Conservation (phyloP, 2,797 vertebrate genomes). For the Sebastes hubbsi region DNA sequence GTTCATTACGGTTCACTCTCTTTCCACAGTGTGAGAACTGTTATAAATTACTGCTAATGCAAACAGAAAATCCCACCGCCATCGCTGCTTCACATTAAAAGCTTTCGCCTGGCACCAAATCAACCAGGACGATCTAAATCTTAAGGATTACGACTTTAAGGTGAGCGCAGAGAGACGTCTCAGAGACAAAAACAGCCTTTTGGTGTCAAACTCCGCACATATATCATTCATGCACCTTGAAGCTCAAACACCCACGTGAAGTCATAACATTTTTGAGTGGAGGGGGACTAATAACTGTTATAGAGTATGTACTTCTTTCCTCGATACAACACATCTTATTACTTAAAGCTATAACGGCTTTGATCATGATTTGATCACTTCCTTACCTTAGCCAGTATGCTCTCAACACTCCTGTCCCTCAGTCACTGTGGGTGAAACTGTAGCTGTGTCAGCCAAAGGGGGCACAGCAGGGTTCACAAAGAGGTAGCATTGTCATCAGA, state of each 20-base stretch:
- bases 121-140: background rate
- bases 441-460: constrained; percentile 20
- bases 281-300: too few relatives aligned
- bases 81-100: background rate
- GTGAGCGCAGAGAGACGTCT: background rate
- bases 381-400: background rate
- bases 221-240: background rate
- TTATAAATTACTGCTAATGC: background rate
- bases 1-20: background rate
- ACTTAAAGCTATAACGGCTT: background rate
- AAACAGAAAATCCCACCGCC: background rate
- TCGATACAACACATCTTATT: background rate
- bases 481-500: constrained; percentile 34
- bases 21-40: background rate
- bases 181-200: background rate
- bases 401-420: background rate
- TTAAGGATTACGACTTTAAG: background rate
- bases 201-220: background rate
- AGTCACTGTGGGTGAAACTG: constrained; percentile 34
- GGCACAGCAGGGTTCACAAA: constrained; percentile 37
- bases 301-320: background rate
- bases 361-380: background rate
- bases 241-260: background rate
- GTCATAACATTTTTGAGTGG: background rate
- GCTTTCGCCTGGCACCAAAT: background rate